phyloP scores from a whole-genome alignment of 2,113 vertebrate genomes.

The Seriola dumerili region DNA sequence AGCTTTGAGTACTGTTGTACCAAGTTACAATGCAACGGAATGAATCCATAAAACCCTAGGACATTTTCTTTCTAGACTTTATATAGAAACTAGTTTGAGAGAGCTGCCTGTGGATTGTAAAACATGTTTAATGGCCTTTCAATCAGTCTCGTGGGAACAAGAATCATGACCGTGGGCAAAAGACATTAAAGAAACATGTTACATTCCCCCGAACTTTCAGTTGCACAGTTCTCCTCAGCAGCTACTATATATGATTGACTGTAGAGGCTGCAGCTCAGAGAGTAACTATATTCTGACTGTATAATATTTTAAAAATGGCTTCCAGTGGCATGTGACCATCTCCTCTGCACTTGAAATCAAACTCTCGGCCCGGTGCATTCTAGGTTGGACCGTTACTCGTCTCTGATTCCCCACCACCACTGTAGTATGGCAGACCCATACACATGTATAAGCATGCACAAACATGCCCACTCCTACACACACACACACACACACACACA shows the following conservation, averaged over 20 bases:
- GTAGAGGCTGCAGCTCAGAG: constrained; percentile 82
- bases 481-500: not conserved
- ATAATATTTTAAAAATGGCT: constrained; percentile 19
- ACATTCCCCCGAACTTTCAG: not conserved
- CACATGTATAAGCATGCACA: not conserved
- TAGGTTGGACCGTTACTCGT: constrained; percentile 3
- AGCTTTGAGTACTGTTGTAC: not conserved
- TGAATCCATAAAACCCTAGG: not conserved
- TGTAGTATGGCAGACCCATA: not conserved
- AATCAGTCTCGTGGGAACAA: not conserved
- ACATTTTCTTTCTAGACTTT: not conserved
- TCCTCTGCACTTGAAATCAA: constrained; percentile 57
- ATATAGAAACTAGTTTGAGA: not conserved
- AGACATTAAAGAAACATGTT: constrained; percentile 2
- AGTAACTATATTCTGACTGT: constrained; percentile 88
- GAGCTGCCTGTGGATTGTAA: not conserved
- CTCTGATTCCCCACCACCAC: not conserved
- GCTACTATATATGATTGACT: constrained; percentile 75
- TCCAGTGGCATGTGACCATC: constrained; percentile 45
- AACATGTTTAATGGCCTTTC: not conserved
- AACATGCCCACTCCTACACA: not conserved
- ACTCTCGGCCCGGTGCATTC: constrained; percentile 1
- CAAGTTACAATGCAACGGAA: not conserved
- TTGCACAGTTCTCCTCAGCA: not conserved
- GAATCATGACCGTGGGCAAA: not conserved